A percentile compares a stretch with the other conserved stretches of the same genome.
Evolutionary conservation across 2,797 vertebrate genomes (phyloP).

Genomic region (Acanthiza pusilla): DNA sequence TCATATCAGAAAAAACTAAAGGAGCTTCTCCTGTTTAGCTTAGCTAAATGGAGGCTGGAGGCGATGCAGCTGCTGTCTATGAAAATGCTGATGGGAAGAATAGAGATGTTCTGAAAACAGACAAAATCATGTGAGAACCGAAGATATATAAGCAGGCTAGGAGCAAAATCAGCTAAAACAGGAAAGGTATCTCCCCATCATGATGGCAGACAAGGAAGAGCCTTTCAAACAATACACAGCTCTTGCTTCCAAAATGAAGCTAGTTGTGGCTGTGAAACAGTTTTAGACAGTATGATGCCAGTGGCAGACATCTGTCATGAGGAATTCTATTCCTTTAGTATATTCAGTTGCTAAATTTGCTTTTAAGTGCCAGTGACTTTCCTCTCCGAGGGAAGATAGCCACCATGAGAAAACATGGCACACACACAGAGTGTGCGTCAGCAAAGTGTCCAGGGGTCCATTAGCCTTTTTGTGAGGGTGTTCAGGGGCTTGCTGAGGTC

Average conservation of each 20-base stretch:
- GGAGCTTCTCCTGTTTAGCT: neutral
- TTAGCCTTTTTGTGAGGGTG: neutral
- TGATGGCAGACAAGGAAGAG: neutral
- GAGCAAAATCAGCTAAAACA: neutral
- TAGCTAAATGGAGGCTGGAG: neutral
- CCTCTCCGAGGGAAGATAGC: neutral
- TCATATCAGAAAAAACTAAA: neutral
- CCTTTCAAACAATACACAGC: neutral
- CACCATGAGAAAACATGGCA: neutral
- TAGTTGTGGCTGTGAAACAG: neutral
- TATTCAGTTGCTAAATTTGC: neutral
- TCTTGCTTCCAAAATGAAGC: neutral
- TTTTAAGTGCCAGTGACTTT: neutral
- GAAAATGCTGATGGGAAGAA: neutral
- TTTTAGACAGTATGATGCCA: neutral
- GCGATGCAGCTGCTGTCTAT: neutral
- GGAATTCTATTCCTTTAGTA: neutral
- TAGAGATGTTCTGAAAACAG: neutral
- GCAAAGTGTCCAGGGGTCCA: neutral
- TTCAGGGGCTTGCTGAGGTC: neutral
- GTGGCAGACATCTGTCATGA: neutral
- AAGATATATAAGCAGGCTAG: neutral
- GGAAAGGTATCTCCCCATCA: neutral
- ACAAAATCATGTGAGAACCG: neutral
- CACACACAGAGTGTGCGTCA: neutral